Evolutionary conservation across 2,888 invertebrate species (phyloP).

Genomic region (Arctia plantaginis): DNA sequence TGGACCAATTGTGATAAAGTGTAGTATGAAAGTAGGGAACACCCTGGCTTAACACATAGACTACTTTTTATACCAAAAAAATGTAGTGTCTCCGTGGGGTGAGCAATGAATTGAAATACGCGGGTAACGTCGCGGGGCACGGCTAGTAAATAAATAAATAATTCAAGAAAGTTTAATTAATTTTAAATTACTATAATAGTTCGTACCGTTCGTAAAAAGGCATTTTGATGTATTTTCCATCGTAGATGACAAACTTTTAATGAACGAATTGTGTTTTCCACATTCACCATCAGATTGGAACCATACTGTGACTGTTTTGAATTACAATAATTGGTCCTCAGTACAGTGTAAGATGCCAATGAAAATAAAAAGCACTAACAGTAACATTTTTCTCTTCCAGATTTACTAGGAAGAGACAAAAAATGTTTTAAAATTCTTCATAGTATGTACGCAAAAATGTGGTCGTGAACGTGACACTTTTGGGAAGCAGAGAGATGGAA

Average conservation of each 20-base stretch:
- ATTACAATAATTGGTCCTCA: slow-evolving; percentile 10
- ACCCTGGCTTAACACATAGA: no score
- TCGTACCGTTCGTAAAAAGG: neutral
- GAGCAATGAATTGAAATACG: no score
- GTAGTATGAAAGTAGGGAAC: no score
- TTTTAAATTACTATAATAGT: no score
- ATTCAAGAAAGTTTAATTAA: no score
- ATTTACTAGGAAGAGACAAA: neutral
- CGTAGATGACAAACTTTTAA: neutral
- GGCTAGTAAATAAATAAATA: no score
- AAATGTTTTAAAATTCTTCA: neutral
- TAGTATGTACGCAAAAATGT: neutral
- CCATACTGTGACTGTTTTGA: slow-evolving; percentile 10
- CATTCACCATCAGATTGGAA: neutral
- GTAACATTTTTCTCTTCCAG: neutral
- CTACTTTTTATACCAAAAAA: no score
- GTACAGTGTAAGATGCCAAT: slow-evolving; percentile 1
- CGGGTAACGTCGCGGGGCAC: no score
- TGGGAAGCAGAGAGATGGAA: neutral
- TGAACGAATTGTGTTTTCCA: neutral
- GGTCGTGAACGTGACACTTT: neutral
- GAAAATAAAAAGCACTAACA: slow-evolving; percentile 7
- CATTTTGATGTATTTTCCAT: no score
- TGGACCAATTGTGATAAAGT: no score
- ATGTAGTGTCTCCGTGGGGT: no score